Evolutionary conservation across 2,888 invertebrate species (phyloP).

Genomic region (Pseudoips prasinana): DNA sequence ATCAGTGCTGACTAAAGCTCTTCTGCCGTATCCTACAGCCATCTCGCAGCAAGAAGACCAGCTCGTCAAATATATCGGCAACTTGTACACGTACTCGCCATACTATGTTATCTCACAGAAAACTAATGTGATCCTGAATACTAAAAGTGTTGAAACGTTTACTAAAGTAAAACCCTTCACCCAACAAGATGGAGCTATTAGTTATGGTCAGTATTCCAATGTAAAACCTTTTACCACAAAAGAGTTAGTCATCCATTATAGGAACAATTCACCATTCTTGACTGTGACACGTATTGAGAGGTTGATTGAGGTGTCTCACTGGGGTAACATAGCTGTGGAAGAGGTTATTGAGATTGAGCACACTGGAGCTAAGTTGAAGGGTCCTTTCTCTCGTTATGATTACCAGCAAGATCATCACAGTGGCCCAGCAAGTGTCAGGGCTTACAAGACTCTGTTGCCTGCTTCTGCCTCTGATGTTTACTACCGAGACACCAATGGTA

Average conservation of each 20-base stretch:
- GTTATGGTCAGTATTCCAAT: conserved; percentile 94
- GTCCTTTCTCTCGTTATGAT: conserved; percentile 98
- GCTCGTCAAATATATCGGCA: conserved; percentile 92
- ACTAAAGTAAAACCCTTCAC: conserved; percentile 91
- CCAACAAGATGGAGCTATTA: conserved; percentile 90
- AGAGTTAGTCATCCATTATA: conserved; percentile 92
- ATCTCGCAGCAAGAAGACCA: conserved; percentile 97
- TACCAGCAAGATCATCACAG: conserved; percentile 96
- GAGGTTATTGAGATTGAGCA: conserved; percentile 96
- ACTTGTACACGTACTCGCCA: conserved; percentile 91
- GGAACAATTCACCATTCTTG: conserved; percentile 97
- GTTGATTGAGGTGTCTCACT: conserved; percentile 97
- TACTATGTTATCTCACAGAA: conserved; percentile 91
- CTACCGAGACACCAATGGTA: conserved; percentile 98
- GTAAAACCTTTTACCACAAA: conserved; percentile 82
- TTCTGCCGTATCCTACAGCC: conserved; percentile 92
- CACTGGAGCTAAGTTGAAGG: conserved; percentile 95
- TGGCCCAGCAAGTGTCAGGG: conserved; percentile 93
- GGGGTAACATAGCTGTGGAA: conserved; percentile 99
- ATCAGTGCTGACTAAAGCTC: conserved; percentile 87
- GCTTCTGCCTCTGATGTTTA: conserved; percentile 97
- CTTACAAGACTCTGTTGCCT: conserved; percentile 92
- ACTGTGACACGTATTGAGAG: conserved; percentile 94
- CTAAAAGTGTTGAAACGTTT: conserved; percentile 90
- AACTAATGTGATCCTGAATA: conserved; percentile 88